phyloP scores from a whole-genome alignment of 2,888 invertebrate species.

The Oxytorus armatus region DNA sequence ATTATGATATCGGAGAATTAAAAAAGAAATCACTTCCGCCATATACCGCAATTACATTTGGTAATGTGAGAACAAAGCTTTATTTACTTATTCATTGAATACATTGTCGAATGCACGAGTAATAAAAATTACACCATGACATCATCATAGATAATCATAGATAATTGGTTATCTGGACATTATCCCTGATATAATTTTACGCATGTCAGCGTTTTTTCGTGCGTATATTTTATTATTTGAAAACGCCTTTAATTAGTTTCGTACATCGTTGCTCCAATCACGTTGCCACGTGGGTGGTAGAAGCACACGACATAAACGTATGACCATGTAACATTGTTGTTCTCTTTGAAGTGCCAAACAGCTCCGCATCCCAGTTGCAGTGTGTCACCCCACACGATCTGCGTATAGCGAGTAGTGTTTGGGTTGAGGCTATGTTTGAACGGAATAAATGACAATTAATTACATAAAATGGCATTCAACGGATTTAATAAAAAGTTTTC shows the following conservation, averaged over 20 bases:
- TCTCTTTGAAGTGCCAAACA: constrained; percentile 76
- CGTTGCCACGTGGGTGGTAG: constrained; percentile 84
- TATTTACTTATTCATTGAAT: too few relatives aligned
- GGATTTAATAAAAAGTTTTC: not conserved
- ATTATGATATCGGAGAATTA: too few relatives aligned
- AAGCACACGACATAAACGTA: constrained; percentile 83
- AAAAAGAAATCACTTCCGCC: too few relatives aligned
- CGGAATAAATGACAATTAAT: not conserved
- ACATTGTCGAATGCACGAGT: too few relatives aligned
- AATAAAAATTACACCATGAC: too few relatives aligned
- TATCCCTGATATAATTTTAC: too few relatives aligned
- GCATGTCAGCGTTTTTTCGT: too few relatives aligned
- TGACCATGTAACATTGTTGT: constrained; percentile 67
- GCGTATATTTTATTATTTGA: not conserved
- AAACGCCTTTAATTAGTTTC: constrained; percentile 28
- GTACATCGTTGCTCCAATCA: constrained; percentile 78
- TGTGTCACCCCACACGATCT: constrained; percentile 85
- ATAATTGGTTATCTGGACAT: too few relatives aligned
- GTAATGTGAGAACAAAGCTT: too few relatives aligned
- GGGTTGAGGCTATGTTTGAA: not conserved
- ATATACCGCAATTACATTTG: too few relatives aligned
- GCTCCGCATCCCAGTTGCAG: constrained; percentile 85
- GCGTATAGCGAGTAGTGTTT: constrained; percentile 83
- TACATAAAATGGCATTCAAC: too few relatives aligned
- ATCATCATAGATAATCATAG: too few relatives aligned